phyloP scores from a whole-genome alignment of 1,140 invertebrate species.

The Latrodectus geometricus region DNA sequence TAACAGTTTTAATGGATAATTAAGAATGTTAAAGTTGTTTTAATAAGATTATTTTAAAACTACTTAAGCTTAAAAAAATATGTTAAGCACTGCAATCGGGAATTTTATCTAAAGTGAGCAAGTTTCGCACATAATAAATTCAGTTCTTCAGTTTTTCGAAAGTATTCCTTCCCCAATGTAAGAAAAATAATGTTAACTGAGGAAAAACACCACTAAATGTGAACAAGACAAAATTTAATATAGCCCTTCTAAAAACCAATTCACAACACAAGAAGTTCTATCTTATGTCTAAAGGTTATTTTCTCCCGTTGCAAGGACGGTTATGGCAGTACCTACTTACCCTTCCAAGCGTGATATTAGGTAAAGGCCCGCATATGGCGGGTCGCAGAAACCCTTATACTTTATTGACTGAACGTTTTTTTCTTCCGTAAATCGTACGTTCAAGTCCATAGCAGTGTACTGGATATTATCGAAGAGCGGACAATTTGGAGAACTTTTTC shows the following conservation, averaged over 20 bases:
- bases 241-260: neutral
- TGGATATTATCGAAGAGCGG: constrained; percentile 22
- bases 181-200: too few species aligned
- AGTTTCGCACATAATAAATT: too few species aligned
- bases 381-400: neutral
- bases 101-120: too few species aligned
- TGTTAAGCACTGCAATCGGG: too few species aligned
- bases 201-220: neutral
- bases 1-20: too few species aligned
- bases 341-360: constrained; percentile 12
- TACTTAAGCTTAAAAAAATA: too few species aligned
- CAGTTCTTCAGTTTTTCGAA: too few species aligned
- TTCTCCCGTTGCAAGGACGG: neutral
- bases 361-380: neutral
- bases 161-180: too few species aligned
- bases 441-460: neutral
- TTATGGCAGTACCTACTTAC: neutral
- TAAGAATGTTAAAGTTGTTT: too few species aligned
- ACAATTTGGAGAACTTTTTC: constrained; percentile 14
- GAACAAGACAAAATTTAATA: neutral
- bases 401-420: constrained; percentile 27
- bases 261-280: neutral
- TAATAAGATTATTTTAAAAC: too few species aligned
- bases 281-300: constrained; percentile 5
- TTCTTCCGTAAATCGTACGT: constrained; percentile 10